A percentile compares a stretch with the other conserved stretches of the same genome.
These are phyloP conservation scores for Campylomormyrus tamandua DNA, from an alignment of 2,113 vertebrate species.

Conservation along the genomic window DNA sequence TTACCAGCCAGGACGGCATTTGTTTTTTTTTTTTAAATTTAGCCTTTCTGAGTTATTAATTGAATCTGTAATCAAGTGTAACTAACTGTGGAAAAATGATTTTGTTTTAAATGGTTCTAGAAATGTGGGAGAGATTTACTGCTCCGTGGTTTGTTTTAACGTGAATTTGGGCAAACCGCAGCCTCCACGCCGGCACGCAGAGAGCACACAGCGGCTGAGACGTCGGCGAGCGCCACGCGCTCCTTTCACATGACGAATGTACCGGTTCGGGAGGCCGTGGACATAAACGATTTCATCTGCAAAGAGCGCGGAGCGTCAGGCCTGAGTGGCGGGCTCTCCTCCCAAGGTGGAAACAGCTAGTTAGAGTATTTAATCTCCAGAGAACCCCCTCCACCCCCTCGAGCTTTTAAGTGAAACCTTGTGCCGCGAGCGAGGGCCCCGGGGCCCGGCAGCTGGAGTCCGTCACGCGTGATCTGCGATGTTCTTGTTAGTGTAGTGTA, in stretches of 20 bases:
- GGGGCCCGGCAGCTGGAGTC: constrained; percentile 73
- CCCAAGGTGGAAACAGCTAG: constrained; percentile 51
- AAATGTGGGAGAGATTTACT: neutral
- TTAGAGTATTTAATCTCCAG: constrained; percentile 52
- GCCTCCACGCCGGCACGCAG: neutral
- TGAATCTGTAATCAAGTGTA: neutral
- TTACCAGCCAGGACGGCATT: neutral
- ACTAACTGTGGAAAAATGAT: neutral
- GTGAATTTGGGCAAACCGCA: neutral
- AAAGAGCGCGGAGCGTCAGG: constrained; percentile 18
- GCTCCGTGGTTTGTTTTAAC: neutral
- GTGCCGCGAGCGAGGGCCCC: constrained; percentile 41
- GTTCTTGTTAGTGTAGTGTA: constrained; percentile 86
- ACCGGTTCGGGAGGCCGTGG: constrained; percentile 56
- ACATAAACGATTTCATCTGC: constrained; percentile 62
- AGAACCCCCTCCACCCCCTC: constrained; percentile 43
- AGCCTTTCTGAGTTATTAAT: neutral
- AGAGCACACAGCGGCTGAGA: neutral
- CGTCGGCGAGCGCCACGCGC: neutral
- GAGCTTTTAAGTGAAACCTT: constrained; percentile 60
- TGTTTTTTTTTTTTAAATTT: neutral
- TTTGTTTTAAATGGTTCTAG: neutral
- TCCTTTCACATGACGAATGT: neutral
- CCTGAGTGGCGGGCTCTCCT: constrained; percentile 45
- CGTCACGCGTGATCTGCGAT: constrained; percentile 77